Evolutionary conservation across 2,888 invertebrate species (phyloP), one percentile per base, ranked within the genome.

Genomic region (Carterocephalus palaemon): DNA sequence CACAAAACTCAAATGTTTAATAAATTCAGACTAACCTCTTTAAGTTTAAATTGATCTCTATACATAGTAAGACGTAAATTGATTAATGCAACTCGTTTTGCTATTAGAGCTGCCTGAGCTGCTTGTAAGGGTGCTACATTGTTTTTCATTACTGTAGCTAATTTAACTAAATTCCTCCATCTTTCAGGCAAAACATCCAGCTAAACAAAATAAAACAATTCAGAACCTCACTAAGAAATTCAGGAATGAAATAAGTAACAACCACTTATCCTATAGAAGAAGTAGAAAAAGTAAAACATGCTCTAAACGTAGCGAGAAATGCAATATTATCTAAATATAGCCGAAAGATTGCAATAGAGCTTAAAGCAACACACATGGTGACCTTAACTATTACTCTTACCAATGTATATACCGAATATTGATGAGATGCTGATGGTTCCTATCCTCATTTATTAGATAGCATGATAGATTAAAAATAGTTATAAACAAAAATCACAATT

Each of bases 61-160:
- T 93, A 96, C 67, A 93, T 91, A 19, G 88, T 88, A 60, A 96
- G 92, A 31, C 92, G 89, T 36, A 93, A 90, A 59, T 95, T 95
- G 70, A 95, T 95, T 31, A 94, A 89, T 4, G 91, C 90, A 39
- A 96, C 92, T 40, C 95, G 91, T 67, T 94, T 93, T 47, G 95
- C 92, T 56, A 98, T 93, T 36, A 95, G 92, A 43, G 94, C 93
- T 0, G 96, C 95, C 76, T 98, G 97, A 48, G 92, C 92, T 2
- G 95, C 93, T 74, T 97, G 95, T 49, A 97, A 87, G 9, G 98
- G 97, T 1, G 93, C 93, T 23, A 97, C 95, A 32, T 91, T 89
- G 70, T 96, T 95, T 74, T 95, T 96, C 34, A 95, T 92, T 38
- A 92, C 90, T 1, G 94, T 91, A 0, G 95, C 93, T 47, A 93